Evolutionary conservation across 2,113 vertebrate species (phyloP).

Genomic region (Diphyllodes magnificus): DNA sequence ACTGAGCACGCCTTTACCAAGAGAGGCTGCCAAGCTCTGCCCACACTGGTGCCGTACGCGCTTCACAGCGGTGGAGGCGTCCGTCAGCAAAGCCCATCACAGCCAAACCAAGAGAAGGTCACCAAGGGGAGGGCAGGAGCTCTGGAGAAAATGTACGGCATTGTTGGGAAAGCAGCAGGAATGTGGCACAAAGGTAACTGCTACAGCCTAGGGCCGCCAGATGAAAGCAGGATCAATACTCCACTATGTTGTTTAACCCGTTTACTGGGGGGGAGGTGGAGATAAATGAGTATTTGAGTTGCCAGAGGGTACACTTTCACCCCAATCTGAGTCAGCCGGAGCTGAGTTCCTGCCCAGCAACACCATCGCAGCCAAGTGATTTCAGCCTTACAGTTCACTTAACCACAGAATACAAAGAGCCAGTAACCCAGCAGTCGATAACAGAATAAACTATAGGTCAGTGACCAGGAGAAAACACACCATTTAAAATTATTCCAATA

Average conservation of each 20-base stretch:
- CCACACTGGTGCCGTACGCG: fast-evolving
- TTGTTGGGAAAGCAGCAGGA: slow-evolving; percentile 28
- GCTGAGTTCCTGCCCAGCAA: slow-evolving; percentile 15
- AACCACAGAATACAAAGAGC: slow-evolving; percentile 22
- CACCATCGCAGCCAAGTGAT: slow-evolving; percentile 10
- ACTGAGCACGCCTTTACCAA: neutral
- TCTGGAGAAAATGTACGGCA: neutral
- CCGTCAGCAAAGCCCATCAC: neutral
- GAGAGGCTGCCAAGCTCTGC: neutral
- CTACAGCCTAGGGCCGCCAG: neutral
- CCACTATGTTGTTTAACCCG: slow-evolving; percentile 37
- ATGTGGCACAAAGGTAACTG: slow-evolving; percentile 46
- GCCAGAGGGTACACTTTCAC: slow-evolving; percentile 52
- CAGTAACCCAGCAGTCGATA: slow-evolving; percentile 52
- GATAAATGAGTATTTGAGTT: slow-evolving; percentile 3
- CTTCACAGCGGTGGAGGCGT: fast-evolving
- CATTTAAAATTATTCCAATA: slow-evolving; percentile 54
- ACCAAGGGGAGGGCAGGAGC: neutral
- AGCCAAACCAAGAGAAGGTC: neutral
- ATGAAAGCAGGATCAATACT: slow-evolving; percentile 44
- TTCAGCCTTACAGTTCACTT: slow-evolving; percentile 43
- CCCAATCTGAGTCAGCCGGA: slow-evolving; percentile 41
- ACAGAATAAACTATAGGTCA: slow-evolving; percentile 63
- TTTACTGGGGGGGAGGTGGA: slow-evolving; percentile 2
- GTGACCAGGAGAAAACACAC: slow-evolving; percentile 54